These are phyloP conservation scores for Sepioteuthis lessoniana DNA, from an alignment of 2,888 invertebrate genomes.

Conservation along the genomic window DNA sequence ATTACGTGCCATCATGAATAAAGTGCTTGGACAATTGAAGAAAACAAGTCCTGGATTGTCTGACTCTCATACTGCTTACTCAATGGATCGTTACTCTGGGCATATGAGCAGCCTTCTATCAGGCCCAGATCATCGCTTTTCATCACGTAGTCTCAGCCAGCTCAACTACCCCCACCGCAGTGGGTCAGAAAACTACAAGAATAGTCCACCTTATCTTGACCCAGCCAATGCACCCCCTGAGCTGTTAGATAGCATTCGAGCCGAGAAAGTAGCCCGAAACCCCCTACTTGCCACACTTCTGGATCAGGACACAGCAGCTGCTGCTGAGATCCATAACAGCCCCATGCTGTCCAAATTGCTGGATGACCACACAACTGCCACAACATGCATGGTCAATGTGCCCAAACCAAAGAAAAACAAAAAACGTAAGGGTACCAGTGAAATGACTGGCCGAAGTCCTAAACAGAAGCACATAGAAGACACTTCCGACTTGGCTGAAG, in stretches of 20 bases:
- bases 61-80: neutral
- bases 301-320: constrained; percentile 64
- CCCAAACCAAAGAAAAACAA: constrained; percentile 34
- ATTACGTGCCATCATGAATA: constrained; percentile 87
- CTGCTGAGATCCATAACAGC: constrained; percentile 58
- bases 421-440: constrained; percentile 68
- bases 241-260: constrained; percentile 48
- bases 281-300: constrained; percentile 71
- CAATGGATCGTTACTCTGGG: neutral
- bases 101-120: constrained; percentile 39
- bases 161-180: constrained; percentile 2
- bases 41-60: constrained; percentile 58
- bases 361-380: constrained; percentile 62
- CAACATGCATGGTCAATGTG: neutral
- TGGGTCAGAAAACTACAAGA: constrained; percentile 39
- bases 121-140: neutral
- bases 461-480: constrained; percentile 62
- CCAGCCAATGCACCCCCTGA: constrained; percentile 49
- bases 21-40: constrained; percentile 67
- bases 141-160: neutral
- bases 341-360: constrained; percentile 71
- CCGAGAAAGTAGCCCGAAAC: constrained; percentile 63
- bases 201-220: constrained; percentile 46
- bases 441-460: constrained; percentile 70
- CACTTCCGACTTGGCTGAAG: constrained; percentile 53